A percentile compares a stretch with the other conserved stretches of the same genome.
phyloP scores from a whole-genome alignment of 2,888 invertebrate genomes.

The Augochlorella aurata region DNA sequence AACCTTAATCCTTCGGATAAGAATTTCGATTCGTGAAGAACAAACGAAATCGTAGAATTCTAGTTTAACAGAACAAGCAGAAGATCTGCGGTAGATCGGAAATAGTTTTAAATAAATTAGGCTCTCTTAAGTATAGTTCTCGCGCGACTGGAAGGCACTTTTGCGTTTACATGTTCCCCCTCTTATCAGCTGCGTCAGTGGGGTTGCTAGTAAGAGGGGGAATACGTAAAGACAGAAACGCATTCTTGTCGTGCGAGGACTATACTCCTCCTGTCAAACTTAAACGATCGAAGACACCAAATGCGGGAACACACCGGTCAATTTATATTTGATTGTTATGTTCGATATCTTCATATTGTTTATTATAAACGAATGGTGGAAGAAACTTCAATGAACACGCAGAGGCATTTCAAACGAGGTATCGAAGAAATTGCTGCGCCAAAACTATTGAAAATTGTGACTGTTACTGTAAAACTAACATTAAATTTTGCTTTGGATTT shows the following conservation, averaged over 20 bases:
- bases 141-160: no score
- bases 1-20: conserved; percentile 18
- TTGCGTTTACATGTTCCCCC: no score
- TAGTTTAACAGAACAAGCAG: not conserved
- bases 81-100: not conserved
- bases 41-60: not conserved
- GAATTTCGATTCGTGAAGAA: not conserved
- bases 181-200: no score
- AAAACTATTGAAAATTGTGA: no score
- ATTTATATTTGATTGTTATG: conserved; percentile 34
- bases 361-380: not conserved
- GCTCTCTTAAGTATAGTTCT: not conserved
- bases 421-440: not conserved
- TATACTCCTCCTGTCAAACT: not conserved
- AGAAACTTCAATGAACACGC: not conserved
- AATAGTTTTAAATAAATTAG: conserved; percentile 8
- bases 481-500: not conserved
- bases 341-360: not conserved
- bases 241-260: no score
- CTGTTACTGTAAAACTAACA: no score
- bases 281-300: conserved; percentile 22
- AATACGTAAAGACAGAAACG: no score
- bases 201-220: no score
- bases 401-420: not conserved
- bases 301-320: conserved; percentile 4